Base-by-base conservation (phyloP, 2,797 vertebrate species). In the Hoplostethus mediterraneus region DNA sequence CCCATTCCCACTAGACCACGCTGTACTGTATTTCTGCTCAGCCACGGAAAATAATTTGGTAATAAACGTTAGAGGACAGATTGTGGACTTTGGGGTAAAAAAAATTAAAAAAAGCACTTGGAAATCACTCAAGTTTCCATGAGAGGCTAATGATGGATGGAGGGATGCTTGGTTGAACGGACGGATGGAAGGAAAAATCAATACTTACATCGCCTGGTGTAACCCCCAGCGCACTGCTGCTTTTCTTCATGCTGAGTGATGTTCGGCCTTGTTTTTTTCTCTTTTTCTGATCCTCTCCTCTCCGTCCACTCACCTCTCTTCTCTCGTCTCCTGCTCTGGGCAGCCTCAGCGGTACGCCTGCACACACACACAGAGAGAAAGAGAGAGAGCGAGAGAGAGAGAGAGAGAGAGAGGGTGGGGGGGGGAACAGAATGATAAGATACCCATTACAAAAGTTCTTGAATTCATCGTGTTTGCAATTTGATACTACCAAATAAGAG, bases 161-260 rank as follows among this genome's bases (percentile, higher is more conserved):
- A 49, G 17, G 48, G 48, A 49, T 9, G 38, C 6, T 13, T 56
- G 53, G 74, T 83, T 58, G 51, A 49, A 62, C 36, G 56, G 75
- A 76, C 55, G 57, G 76, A 75, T 66, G 62, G 68, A 79, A 73
- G 17, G 63, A 71, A 58, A 84, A 85, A 84, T 77, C 77, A 30
- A 80, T 73, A 90, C 95, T 95, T 90, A 99, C 98, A 59, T 97
- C 96, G 47, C 94, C 94, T 16, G 96, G 94, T 5, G 95, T 93
- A 74, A 96, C 96, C 4, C 95, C 84, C 86, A 96, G 95, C 65
- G 96, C 95, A 80, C 97, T 98, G 81, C 95, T 94, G 94, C 98
- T 99, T 87, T 98, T 99, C 96, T 96, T 98, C 98, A 99, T 99
- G 71, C 70, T 96, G 60, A 42, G 62, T 44, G 71, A 81, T 45